Percentiles rank a stretch among this genome's conserved stretches.
Evolutionary conservation across 1,140 invertebrate species (phyloP).

Genomic region (Popillia japonica): DNA sequence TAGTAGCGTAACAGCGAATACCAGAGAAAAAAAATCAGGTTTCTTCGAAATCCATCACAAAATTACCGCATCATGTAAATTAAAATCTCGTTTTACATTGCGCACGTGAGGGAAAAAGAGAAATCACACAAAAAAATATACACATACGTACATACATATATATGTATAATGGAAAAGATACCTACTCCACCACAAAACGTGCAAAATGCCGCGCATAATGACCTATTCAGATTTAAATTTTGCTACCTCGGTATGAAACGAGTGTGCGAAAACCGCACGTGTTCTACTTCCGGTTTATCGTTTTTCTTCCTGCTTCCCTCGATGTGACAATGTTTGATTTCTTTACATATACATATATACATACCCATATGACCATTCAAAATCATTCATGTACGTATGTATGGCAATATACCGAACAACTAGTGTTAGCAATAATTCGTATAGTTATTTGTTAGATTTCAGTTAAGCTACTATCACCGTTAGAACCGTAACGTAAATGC

Average conservation of each 20-base stretch:
- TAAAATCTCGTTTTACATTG: slow-evolving; percentile 26
- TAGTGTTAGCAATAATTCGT: too few relatives aligned
- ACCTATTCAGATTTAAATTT: slow-evolving; percentile 33
- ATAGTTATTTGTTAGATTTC: too few relatives aligned
- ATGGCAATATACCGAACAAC: too few relatives aligned
- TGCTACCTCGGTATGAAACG: slow-evolving; percentile 19
- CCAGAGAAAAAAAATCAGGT: slow-evolving; percentile 15
- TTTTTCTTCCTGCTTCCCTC: slow-evolving; percentile 7
- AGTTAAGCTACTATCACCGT: too few relatives aligned
- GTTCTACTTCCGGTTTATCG: slow-evolving; percentile 22
- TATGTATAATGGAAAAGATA: slow-evolving; percentile 24
- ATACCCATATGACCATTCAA: too few relatives aligned
- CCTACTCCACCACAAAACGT: slow-evolving; percentile 26
- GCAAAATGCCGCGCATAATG: slow-evolving; percentile 18
- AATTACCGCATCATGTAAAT: slow-evolving; percentile 34
- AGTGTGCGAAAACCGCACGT: slow-evolving; percentile 29
- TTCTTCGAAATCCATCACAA: slow-evolving; percentile 16
- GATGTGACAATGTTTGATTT: neutral
- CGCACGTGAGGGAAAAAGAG: neutral
- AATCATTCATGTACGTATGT: too few relatives aligned
- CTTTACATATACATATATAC: neutral
- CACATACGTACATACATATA: neutral
- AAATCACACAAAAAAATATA: neutral
- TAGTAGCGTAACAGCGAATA: neutral
- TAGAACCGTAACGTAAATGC: too few relatives aligned